phyloP scores from a whole-genome alignment of 2,113 vertebrate species.

The Ondatra zibethicus region DNA sequence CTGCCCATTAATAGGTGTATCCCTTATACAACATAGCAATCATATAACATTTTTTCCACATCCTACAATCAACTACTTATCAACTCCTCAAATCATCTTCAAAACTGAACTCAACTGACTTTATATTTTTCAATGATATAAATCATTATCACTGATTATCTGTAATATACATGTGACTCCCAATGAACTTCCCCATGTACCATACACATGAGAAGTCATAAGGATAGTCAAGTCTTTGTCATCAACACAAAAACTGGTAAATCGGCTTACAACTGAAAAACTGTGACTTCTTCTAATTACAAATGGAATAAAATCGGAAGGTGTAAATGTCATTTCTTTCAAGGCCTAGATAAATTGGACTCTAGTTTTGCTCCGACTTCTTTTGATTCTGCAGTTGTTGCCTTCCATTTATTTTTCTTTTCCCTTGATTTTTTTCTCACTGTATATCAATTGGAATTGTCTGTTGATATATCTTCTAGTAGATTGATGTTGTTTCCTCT shows the following conservation, averaged over 20 bases:
- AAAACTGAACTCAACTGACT: neutral
- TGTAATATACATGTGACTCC: neutral
- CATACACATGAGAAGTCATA: neutral
- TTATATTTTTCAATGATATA: neutral
- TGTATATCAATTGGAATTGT: neutral
- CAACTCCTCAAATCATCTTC: neutral
- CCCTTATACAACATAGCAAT: neutral
- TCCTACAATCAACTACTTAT: neutral
- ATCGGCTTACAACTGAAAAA: neutral
- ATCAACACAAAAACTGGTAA: neutral
- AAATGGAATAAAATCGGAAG: neutral
- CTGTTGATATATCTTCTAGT: neutral
- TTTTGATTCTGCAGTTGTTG: neutral
- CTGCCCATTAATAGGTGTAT: neutral
- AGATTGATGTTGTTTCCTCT: neutral
- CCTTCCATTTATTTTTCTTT: neutral
- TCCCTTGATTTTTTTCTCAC: neutral
- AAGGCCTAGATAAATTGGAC: neutral
- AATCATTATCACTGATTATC: neutral
- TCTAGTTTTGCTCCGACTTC: neutral
- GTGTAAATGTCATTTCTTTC: neutral
- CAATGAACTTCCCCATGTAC: rapidly evolving
- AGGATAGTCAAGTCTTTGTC: neutral
- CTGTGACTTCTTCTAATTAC: neutral
- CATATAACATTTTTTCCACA: neutral